Conservation (phyloP, 2,888 invertebrate genomes). For the Acanthosepion lycidas region DNA sequence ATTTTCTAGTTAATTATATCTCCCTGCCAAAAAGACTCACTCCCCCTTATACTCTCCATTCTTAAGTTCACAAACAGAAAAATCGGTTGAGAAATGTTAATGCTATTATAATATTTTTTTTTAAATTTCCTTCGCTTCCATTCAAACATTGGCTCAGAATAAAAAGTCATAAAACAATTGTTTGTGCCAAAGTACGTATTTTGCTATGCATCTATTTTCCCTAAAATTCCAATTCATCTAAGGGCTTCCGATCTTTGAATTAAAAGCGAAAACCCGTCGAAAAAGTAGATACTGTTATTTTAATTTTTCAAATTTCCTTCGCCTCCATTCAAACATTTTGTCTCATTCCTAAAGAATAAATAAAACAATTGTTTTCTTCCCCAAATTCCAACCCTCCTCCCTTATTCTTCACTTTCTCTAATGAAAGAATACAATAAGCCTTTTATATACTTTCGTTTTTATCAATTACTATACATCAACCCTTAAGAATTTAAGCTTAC, state of each 20-base stretch:
- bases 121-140: background rate
- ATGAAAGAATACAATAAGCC: background rate
- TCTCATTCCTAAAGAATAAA: background rate
- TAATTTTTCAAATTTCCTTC: slow-evolving; percentile 33
- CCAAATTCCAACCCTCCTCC: background rate
- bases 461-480: background rate
- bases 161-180: background rate
- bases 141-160: background rate
- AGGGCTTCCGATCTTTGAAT: background rate
- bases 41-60: background rate
- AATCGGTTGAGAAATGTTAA: background rate
- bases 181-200: background rate
- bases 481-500: background rate
- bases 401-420: background rate
- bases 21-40: background rate
- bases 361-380: background rate
- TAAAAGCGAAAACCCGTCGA: background rate
- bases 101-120: background rate
- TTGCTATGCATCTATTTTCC: background rate
- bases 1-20: background rate
- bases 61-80: background rate
- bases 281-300: background rate
- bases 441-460: background rate
- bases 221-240: background rate
- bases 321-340: background rate